These are phyloP conservation scores for Oikopleura dioica DNA, from an alignment of 23 tunicate species.

Conservation along the genomic window DNA sequence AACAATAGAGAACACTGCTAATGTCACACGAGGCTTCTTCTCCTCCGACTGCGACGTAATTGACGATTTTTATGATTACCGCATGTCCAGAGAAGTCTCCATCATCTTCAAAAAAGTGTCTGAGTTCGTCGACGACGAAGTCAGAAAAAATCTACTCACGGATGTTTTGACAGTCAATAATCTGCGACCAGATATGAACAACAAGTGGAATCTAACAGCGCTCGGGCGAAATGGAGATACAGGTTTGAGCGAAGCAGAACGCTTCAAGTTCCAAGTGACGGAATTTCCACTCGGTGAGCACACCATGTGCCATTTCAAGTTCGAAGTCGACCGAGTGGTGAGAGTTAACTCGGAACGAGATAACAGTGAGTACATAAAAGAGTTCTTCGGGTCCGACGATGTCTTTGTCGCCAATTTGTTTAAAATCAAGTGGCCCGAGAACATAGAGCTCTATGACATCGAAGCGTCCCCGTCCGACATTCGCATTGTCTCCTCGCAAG, in stretches of 20 bases:
- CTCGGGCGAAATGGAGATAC: not conserved
- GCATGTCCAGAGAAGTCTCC: not conserved
- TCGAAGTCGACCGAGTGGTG: not conserved
- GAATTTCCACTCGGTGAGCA: not conserved
- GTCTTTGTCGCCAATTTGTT: not conserved
- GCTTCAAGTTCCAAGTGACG: not conserved
- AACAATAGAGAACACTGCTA: not conserved
- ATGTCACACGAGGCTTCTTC: not conserved
- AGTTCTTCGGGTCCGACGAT: conserved; percentile 6
- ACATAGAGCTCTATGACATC: not conserved
- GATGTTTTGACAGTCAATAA: not conserved
- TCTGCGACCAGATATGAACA: not conserved
- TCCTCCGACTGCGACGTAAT: not conserved
- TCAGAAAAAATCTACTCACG: not conserved
- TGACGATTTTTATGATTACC: conserved; percentile 3
- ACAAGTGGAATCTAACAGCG: not conserved
- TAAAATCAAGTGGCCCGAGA: not conserved
- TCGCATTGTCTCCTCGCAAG: not conserved
- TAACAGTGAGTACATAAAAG: not conserved
- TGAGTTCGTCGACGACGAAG: not conserved
- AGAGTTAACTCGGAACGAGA: not conserved
- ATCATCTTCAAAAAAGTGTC: not conserved
- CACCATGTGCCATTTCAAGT: not conserved
- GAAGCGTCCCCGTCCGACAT: not conserved
- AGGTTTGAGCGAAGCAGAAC: not conserved